Base-by-base conservation (phyloP, 2,797 vertebrate species). In the Argentina silus region DNA sequence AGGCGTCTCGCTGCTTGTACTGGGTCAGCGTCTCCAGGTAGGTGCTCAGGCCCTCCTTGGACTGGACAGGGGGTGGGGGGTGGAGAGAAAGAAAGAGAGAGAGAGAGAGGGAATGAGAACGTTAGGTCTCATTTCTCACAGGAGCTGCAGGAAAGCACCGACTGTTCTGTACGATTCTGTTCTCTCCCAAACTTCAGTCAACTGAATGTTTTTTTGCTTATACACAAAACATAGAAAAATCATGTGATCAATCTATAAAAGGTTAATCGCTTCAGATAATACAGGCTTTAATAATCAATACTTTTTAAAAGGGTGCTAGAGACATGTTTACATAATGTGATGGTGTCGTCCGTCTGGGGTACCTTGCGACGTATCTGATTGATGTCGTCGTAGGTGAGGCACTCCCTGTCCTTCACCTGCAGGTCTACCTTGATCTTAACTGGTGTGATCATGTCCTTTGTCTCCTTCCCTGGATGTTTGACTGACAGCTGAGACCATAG, bases 1-100 rank as follows among this genome's bases (percentile, higher is more conserved):
- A 93, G 70, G 94, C 93, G 80, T 94, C 94, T 48, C 84, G 88
- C 74, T 95, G 94, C 85, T 93, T 95, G 71, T 93, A 93, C 86
- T 94, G 71, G 10, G 94, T 87, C 90, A 93, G 79, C 93, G 94
- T 69, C 83, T 94, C 73, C 93, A 93, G 0, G 94, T 94, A 82
- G 92, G 91, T 75, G 93, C 94, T 80, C 94, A 94, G 0, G 91
- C 93, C 0, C 91, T 93, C 0, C 93, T 94, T 12, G 93, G 94
- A 0, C 94, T 95, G 80, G 93, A 93, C 27, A 50, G 5, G 19
- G 55, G 17, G 19, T 57, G 8, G 27, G 57, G 11, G 57, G 21
- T 1, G 57, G 57, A 4, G 15, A 12, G 23, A 15, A n/a, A 8
- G 0, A 73, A 87, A 70, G 88, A 12, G 17, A 64, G 23, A 11